Conservation (phyloP, 2,113 vertebrate species). For the Hyla sarda region DNA sequence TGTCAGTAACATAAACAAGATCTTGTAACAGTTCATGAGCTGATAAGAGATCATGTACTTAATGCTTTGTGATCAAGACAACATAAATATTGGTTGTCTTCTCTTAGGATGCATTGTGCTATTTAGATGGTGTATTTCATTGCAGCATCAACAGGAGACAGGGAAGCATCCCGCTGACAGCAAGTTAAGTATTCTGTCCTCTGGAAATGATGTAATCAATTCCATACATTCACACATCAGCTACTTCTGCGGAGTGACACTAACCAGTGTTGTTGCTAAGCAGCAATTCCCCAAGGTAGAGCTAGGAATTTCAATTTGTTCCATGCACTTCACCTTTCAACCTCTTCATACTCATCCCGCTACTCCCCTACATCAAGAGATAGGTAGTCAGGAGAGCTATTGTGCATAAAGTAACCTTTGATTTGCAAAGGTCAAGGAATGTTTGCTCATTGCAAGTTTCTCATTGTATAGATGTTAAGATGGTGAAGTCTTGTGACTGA, state of each 20-base stretch:
- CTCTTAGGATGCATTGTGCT: conserved; percentile 13
- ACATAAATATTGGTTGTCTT: background rate
- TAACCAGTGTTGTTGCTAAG: conserved; percentile 55
- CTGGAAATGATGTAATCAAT: conserved; percentile 59
- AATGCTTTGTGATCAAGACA: background rate
- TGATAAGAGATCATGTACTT: background rate
- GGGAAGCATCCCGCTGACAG: conserved; percentile 52
- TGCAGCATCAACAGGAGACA: conserved; percentile 14
- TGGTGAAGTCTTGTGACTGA: background rate
- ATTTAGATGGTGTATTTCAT: conserved; percentile 11
- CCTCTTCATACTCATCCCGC: conserved; percentile 32
- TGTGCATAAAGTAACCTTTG: conserved; percentile 31
- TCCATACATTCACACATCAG: conserved; percentile 53
- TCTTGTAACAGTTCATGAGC: background rate
- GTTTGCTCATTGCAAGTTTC: background rate
- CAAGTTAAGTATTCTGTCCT: conserved; percentile 57
- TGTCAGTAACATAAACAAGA: background rate
- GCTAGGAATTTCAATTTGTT: conserved; percentile 58
- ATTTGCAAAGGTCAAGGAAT: conserved; percentile 35
- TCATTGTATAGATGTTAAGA: conserved; percentile 30
- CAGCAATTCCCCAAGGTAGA: conserved; percentile 55
- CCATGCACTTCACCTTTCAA: conserved; percentile 52
- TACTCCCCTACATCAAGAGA: conserved; percentile 29
- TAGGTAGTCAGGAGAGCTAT: conserved; percentile 34
- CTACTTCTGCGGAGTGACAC: conserved; percentile 51